phyloP scores from a whole-genome alignment of 2,113 vertebrate species.

The Nothocercus nigrocapillus region DNA sequence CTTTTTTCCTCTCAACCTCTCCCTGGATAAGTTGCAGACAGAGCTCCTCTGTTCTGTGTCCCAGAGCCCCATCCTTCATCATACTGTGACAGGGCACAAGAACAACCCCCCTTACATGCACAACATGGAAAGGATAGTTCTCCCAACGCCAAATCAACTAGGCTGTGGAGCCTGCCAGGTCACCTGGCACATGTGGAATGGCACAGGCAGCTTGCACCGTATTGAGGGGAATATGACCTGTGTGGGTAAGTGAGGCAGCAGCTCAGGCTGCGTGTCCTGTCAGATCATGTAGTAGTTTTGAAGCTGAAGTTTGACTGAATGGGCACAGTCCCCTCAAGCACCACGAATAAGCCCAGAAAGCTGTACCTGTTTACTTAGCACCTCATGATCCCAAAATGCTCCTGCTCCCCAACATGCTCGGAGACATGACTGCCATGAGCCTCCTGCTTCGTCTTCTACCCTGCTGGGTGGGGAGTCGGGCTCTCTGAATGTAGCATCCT shows the following conservation, averaged over 20 bases:
- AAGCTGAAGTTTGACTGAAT: too few relatives aligned
- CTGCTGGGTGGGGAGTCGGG: background rate
- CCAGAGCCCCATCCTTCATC: background rate
- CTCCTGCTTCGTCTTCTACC: background rate
- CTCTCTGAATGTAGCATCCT: background rate
- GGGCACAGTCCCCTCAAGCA: too few relatives aligned
- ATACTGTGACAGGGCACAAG: background rate
- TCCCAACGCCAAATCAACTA: too few relatives aligned
- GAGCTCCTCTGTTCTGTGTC: background rate
- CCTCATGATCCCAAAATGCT: too few relatives aligned
- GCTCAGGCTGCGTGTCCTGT: too few relatives aligned
- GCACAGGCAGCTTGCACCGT: background rate
- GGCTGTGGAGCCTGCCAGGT: background rate
- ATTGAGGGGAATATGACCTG: background rate
- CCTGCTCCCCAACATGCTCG: too few relatives aligned
- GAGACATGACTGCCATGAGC: background rate
- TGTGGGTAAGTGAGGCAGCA: background rate
- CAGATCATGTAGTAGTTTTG: too few relatives aligned
- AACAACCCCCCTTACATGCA: background rate
- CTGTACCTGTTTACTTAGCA: too few relatives aligned
- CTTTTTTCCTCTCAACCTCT: background rate
- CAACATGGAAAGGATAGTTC: too few relatives aligned
- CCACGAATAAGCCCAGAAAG: too few relatives aligned
- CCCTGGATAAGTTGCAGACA: accelerated
- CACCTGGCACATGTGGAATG: background rate